Base-by-base conservation (phyloP, 23 tunicate species). In the Botrylloides violaceus region DNA sequence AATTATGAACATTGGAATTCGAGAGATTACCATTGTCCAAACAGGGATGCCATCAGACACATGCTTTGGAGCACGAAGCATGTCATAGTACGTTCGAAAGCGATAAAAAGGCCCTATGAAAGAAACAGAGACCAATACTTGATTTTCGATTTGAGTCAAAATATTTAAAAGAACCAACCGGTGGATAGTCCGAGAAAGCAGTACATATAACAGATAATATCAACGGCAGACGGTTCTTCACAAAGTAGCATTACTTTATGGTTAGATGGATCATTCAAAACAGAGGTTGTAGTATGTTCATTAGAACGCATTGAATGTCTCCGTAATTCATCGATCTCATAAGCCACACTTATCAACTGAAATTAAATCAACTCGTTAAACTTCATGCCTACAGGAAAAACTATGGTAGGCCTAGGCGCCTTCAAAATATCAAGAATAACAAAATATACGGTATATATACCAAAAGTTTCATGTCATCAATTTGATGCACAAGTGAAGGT, bases 161-260 rank as follows among this genome's bases (percentile, higher is more conserved):
- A n/a, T n/a, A n/a, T n/a, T n/a, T n/a, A n/a, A n/a, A n/a, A n/a
- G n/a, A 9, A 15, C 53, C 15, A 35, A 68, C 74, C 74, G 24
- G 74, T 68, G 36, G 30, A 1, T 1, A 68, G 24, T 12, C 74
- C 74, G 12, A 68, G 26, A 26, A 68, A 68, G 58, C 74, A 68
- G 58, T 68, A 68, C 74, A 68, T 68, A 56, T 68, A 68, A 30
- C 74, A 68, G 57, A 68, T 7, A 23, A 68, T 68, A 26, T 68
- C 74, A 38, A 23, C 36, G 37, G 18, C 24, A 4, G 74, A 68
- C 7, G 74, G 74, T 37, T 2, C 58, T 26, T 68, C 58, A 68
- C 4, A 4, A 19, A 68, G 2, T 21, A 31, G 74, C 20, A 68
- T 21, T 15, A 56, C 25, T 68, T 39, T 43, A 2, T 68, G 74